Conservation (phyloP, 2,888 invertebrate species). For the Ypsolopha scabrella region DNA sequence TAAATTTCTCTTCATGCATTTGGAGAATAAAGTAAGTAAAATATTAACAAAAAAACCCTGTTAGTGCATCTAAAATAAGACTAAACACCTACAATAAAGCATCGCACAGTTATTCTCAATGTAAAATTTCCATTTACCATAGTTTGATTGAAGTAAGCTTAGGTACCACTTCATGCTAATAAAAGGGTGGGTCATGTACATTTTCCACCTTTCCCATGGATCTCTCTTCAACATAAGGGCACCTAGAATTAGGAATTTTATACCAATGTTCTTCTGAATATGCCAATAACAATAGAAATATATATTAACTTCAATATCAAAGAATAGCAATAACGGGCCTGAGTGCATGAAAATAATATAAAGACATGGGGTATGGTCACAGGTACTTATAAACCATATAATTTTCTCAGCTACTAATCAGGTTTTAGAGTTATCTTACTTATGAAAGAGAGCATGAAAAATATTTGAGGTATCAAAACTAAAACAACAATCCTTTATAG, state of each 20-base stretch:
- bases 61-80: background rate
- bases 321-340: too few relatives aligned
- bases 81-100: constrained; percentile 4
- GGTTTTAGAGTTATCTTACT: too few relatives aligned
- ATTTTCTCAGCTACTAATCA: too few relatives aligned
- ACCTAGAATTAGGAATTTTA: constrained; percentile 45
- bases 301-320: too few relatives aligned
- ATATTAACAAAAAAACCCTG: constrained; percentile 5
- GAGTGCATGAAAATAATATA: too few relatives aligned
- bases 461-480: too few relatives aligned
- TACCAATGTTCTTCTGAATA: too few relatives aligned
- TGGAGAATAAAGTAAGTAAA: constrained; percentile 3
- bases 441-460: too few relatives aligned
- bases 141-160: constrained; percentile 65
- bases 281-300: too few relatives aligned
- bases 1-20: constrained; percentile 12
- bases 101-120: constrained; percentile 6
- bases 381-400: too few relatives aligned
- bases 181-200: constrained; percentile 64
- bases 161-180: constrained; percentile 69
- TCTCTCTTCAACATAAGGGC: constrained; percentile 68
- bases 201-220: constrained; percentile 69
- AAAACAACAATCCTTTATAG: too few relatives aligned
- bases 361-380: too few relatives aligned
- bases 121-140: constrained; percentile 48